Base-by-base conservation (phyloP, 2,113 vertebrate species). In the Ceuthmochares aereus region DNA sequence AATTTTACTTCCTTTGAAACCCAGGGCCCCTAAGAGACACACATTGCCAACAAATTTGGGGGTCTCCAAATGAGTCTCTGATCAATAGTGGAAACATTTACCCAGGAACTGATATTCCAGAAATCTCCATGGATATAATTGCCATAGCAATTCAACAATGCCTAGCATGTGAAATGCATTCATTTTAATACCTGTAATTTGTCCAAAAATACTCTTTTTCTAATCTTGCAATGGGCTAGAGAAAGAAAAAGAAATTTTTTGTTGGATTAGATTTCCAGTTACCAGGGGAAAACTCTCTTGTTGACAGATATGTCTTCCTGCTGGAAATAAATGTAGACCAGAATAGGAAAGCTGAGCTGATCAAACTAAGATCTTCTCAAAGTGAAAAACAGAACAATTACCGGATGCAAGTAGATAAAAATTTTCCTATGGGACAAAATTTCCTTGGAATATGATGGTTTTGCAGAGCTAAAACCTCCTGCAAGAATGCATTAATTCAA, bases 361-460 rank as follows among this genome's bases (percentile, higher is more conserved):
- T 78, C 68, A 79, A 72, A 23, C 15, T 42, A 56, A 54, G 60
- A 42, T 45, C 47, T 86, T 75, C 63, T n/a, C 7, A 4, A 81
- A 81, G 63, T 68, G 67, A 86, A 93, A 91, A 94, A 49, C 1
- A 85, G 49, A 91, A 95, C 91, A 90, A 95, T 97, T 85, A 32
- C 82, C 4, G 86, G 96, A 95, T 84, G 64, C 56, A 68, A 78
- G 54, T 14, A 74, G 83, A 92, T 89, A 84, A 63, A 74, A n/a
- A 67, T 60, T 52, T 80, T 51, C 87, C 64, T 43, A 1, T 64
- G 68, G 76, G 75, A 79, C 62, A 87, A 27, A 83, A 86, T 84
- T 89, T 83, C 63, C 10, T 14, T 67, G 63, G 69, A 83, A 88
- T 1, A 0, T 45, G 73, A 76, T 86, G 79, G 5, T 69, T 82